Evolutionary conservation across 92 coral and sea anemone species (phyloP), one percentile per base, ranked within the genome.

Genomic region (Paramuricea clavata): DNA sequence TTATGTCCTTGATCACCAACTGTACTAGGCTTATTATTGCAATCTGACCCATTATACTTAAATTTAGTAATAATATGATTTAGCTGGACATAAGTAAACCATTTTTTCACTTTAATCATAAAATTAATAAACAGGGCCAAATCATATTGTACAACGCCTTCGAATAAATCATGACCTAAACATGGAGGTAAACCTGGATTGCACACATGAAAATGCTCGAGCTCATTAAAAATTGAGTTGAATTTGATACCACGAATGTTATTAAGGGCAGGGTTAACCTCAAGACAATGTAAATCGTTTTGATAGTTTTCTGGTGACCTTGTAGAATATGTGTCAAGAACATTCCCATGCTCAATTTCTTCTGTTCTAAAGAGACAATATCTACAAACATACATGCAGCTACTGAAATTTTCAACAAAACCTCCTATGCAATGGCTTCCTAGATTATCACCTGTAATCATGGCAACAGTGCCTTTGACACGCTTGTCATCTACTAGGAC

Each of bases 131-230:
- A 30, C 56, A 87, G 62, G 69, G 88, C 88, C 36, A 83, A 41
- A 30, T 82, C 86, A 47, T 71, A 56, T 27, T 90, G 87, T 17
- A 87, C 82, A 25, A 85, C 79, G 12, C 93, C 89, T 59, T 87
- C 93, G 17, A 90, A 86, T 6, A 91, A 5, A 31, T 91, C 91
- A 87, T 91, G 93, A 85, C 88, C 85, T 23, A 87, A 61, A 31
- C 88, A 90, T 39, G 89, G 81, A 27, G 93, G 83, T 44, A 91
- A 88, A 6, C 93, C 93, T 2, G 72, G 72, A 31, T 76, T 91
- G 67, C 88, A 83, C 0, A 90, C 91, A 77, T 90, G 93, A 50
- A 74, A 90, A 78, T 87, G 74, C n/a, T 82, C 21, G 17, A 85
- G 78, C 23, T 74, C 61, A 47, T 90, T 90, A 42, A 90, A 76